Percentiles rank a stretch among this genome's conserved stretches.
phyloP scores from a whole-genome alignment of 92 coral and sea anemone species.

The Muricea muricata region DNA sequence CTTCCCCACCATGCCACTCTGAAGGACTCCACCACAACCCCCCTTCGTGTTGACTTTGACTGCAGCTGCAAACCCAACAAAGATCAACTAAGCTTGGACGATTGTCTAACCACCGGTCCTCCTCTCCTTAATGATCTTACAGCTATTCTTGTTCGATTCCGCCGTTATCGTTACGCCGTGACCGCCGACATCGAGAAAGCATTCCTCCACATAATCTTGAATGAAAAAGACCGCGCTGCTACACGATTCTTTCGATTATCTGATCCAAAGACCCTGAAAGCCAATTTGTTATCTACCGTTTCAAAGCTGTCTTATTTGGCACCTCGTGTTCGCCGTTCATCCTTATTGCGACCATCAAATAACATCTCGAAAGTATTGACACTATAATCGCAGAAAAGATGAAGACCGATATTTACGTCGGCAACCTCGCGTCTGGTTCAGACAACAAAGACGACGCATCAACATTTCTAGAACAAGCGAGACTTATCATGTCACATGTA shows the following conservation, averaged over 20 bases:
- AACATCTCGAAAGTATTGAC: slow-evolving; percentile 47
- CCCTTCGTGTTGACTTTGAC: slow-evolving; percentile 53
- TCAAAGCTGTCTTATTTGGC: slow-evolving; percentile 62
- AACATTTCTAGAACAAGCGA: slow-evolving; percentile 21
- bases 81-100: slow-evolving; percentile 56
- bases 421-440: slow-evolving; percentile 57
- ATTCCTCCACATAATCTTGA: slow-evolving; percentile 53
- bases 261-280: slow-evolving; percentile 56
- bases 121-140: slow-evolving; percentile 54
- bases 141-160: slow-evolving; percentile 64
- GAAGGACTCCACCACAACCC: slow-evolving; percentile 9
- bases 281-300: slow-evolving; percentile 49
- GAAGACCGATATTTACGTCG: slow-evolving; percentile 62
- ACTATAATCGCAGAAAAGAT: slow-evolving; percentile 52
- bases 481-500: slow-evolving; percentile 54
- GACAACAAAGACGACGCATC: slow-evolving; percentile 25
- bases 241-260: slow-evolving; percentile 58
- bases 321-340: slow-evolving; percentile 64
- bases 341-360: slow-evolving; percentile 49
- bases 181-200: slow-evolving; percentile 73
- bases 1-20: not conserved
- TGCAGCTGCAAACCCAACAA: slow-evolving; percentile 37
- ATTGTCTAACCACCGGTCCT: slow-evolving; percentile 56
- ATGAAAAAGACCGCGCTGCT: slow-evolving; percentile 52
- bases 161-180: slow-evolving; percentile 41